Evolutionary conservation across 2,888 invertebrate species (phyloP).

Genomic region (Acholoe squamosa): DNA sequence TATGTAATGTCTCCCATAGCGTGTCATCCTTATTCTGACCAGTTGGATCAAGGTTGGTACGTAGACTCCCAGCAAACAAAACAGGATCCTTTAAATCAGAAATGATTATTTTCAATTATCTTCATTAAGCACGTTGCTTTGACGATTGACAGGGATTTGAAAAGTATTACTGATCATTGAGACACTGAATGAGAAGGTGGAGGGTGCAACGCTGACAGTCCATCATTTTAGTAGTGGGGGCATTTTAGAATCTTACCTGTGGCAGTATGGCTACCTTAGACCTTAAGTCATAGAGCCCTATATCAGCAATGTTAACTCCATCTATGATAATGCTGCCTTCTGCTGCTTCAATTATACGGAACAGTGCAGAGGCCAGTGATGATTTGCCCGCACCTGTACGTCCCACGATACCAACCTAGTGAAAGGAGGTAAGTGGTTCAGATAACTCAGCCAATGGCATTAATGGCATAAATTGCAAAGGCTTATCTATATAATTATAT

Average conservation of each 20-base stretch:
- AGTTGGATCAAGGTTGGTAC: conserved; percentile 96
- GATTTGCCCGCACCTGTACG: conserved; percentile 81
- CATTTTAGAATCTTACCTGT: conserved; percentile 82
- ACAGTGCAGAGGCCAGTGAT: conserved; percentile 77
- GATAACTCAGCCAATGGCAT: too few species aligned
- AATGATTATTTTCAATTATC: too few species aligned
- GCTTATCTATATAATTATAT: neutral
- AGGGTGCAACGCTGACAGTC: neutral
- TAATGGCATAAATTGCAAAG: neutral
- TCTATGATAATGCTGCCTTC: conserved; percentile 78
- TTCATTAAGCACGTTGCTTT: too few species aligned
- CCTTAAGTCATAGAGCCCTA: conserved; percentile 72
- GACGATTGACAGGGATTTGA: too few species aligned
- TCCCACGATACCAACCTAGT: conserved; percentile 79
- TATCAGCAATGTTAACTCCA: conserved; percentile 74
- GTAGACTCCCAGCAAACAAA: conserved; percentile 94
- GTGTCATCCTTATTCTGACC: conserved; percentile 90
- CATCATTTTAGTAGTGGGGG: neutral
- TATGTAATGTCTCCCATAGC: conserved; percentile 93
- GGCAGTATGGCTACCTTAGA: conserved; percentile 80
- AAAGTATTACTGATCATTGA: too few species aligned
- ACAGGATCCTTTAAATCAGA: conserved; percentile 93
- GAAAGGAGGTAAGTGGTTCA: neutral
- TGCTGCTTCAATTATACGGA: conserved; percentile 78
- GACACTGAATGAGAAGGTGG: too few species aligned